Percentiles rank a stretch among this genome's conserved stretches.
phyloP scores from a whole-genome alignment of 2,797 vertebrate genomes.

The Darevskia mixta region DNA sequence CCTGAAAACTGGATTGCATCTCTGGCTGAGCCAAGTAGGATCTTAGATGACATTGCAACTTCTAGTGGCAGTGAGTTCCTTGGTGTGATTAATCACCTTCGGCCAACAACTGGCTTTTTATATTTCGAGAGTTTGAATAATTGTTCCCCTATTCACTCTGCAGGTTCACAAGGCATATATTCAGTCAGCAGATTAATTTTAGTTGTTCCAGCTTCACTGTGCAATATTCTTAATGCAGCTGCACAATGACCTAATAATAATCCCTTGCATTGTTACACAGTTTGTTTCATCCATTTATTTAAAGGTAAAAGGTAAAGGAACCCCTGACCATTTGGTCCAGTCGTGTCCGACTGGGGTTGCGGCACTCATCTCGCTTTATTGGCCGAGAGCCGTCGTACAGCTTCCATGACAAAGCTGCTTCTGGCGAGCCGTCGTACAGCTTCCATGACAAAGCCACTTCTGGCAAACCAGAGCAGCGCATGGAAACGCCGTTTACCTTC shows the following conservation, averaged over 20 bases:
- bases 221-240: not conserved
- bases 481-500: too few species aligned
- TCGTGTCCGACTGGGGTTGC: too few species aligned
- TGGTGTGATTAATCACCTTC: not conserved
- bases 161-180: not conserved
- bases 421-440: too few species aligned
- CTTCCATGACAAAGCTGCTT: too few species aligned
- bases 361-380: too few species aligned
- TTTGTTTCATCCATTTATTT: not conserved
- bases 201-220: not conserved
- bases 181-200: not conserved
- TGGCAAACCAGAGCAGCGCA: too few species aligned
- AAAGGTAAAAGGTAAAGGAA: too few species aligned
- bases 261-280: not conserved
- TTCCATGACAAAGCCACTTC: too few species aligned
- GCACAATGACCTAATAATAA: not conserved
- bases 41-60: not conserved
- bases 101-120: not conserved
- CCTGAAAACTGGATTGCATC: not conserved
- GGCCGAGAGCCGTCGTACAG: too few species aligned
- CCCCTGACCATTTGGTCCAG: too few species aligned
- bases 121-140: not conserved
- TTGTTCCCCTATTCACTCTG: not conserved
- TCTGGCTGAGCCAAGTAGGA: not conserved
- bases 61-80: not conserved